Evolutionary conservation across 2,888 invertebrate genomes (phyloP).

Genomic region (Tipula unca): DNA sequence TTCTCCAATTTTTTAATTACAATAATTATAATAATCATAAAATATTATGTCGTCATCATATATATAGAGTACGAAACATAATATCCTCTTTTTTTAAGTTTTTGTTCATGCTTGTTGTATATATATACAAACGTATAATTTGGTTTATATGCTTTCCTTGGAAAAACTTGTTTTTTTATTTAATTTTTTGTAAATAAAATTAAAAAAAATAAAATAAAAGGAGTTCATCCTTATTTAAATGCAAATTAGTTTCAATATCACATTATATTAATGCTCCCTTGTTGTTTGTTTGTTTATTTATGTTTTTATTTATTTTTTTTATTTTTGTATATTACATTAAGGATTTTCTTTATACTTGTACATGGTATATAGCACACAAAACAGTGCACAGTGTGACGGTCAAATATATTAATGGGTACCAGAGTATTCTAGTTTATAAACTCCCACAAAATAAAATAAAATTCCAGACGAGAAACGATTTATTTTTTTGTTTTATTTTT

Average conservation of each 20-base stretch:
- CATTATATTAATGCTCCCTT: slow-evolving; percentile 14
- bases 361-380: background rate
- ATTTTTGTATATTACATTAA: background rate
- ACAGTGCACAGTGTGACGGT: background rate
- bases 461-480: background rate
- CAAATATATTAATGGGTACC: background rate
- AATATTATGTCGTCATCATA: slow-evolving; percentile 14
- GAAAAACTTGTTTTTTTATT: background rate
- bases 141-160: background rate
- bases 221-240: slow-evolving; percentile 8
- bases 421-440: background rate
- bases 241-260: slow-evolving; percentile 14
- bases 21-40: slow-evolving; percentile 14
- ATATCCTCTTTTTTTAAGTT: background rate
- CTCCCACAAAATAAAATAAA: background rate
- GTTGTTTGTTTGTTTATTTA: background rate
- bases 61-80: background rate
- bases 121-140: background rate
- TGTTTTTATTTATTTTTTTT: background rate
- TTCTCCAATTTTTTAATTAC: background rate
- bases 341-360: background rate
- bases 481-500: background rate
- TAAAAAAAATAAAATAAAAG: background rate
- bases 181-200: background rate
- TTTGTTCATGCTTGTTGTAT: background rate